Percentiles rank a stretch among this genome's conserved stretches.
Conservation (phyloP, 2,113 vertebrate species). For the Amphilophus citrinellus region DNA sequence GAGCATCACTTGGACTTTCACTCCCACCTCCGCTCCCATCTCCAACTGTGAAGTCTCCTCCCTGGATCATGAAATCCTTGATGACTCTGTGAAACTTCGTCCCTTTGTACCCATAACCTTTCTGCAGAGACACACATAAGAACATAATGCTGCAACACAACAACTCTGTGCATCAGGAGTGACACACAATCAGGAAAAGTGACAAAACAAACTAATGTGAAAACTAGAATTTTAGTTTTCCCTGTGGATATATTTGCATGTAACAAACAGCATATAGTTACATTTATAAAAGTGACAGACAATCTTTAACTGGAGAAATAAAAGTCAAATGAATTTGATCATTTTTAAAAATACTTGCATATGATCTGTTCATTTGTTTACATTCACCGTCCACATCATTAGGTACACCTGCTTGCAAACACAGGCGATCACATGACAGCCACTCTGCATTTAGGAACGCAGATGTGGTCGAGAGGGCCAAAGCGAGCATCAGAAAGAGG, state of each 20-base stretch:
- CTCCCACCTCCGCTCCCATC: constrained; percentile 92
- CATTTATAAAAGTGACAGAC: no score
- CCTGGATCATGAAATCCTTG: constrained; percentile 99
- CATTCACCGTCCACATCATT: background rate
- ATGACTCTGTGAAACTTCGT: constrained; percentile 96
- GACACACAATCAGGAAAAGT: background rate
- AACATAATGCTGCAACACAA: background rate
- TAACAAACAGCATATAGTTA: rapidly evolving
- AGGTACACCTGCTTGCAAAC: background rate
- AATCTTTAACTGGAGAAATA: no score
- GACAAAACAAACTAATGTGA: rapidly evolving
- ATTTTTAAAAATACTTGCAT: background rate
- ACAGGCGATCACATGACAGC: background rate
- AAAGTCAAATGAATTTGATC: no score
- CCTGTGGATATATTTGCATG: no score
- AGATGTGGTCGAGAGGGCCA: background rate
- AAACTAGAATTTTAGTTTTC: background rate
- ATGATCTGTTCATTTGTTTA: background rate
- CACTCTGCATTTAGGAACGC: background rate
- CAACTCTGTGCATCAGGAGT: background rate
- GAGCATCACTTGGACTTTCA: rapidly evolving
- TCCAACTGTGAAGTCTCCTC: constrained; percentile 92
- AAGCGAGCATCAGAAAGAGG: background rate
- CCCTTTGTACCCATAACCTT: constrained; percentile 94
- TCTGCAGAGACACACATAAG: constrained; percentile 75